These are phyloP conservation scores for Phortica variegata DNA, from an alignment of 1,140 invertebrate genomes.

Conservation along the genomic window DNA sequence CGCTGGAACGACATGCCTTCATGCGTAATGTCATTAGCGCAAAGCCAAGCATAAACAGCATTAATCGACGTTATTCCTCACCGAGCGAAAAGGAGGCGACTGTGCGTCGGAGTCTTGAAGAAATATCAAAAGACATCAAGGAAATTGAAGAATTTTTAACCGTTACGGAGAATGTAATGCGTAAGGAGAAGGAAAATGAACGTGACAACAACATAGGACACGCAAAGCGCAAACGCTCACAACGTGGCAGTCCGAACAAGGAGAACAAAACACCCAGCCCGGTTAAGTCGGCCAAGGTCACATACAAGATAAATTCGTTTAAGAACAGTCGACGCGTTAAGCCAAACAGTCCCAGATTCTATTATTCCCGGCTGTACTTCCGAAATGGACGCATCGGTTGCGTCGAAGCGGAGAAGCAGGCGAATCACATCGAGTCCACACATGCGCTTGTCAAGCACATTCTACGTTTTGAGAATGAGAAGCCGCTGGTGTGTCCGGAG, in stretches of 20 bases:
- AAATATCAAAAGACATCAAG: constrained; percentile 51
- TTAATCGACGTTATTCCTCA: constrained; percentile 42
- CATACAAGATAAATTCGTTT: constrained; percentile 50
- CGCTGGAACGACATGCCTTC: constrained; percentile 46
- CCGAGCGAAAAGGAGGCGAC: constrained; percentile 46
- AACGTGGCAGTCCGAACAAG: constrained; percentile 30
- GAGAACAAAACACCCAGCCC: constrained; percentile 51
- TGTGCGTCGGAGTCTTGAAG: constrained; percentile 49
- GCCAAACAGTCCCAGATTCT: constrained; percentile 39
- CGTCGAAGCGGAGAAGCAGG: constrained; percentile 44
- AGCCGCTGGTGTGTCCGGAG: constrained; percentile 46
- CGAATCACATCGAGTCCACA: constrained; percentile 48
- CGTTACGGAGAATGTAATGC: constrained; percentile 46
- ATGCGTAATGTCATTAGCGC: constrained; percentile 49
- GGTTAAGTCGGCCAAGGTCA: constrained; percentile 22
- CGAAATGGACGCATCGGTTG: constrained; percentile 54
- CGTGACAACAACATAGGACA: constrained; percentile 5
- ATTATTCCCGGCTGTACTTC: constrained; percentile 49
- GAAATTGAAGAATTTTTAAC: constrained; percentile 55
- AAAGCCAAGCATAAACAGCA: constrained; percentile 16
- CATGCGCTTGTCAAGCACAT: constrained; percentile 54
- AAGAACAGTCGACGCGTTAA: constrained; percentile 33
- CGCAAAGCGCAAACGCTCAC: constrained; percentile 8
- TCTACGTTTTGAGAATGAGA: constrained; percentile 42
- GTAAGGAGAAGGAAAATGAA: constrained; percentile 34